Evolutionary conservation across 1,140 invertebrate genomes (phyloP), one percentile per base, ranked within the genome.

Genomic region (Calephelis virginiensis): DNA sequence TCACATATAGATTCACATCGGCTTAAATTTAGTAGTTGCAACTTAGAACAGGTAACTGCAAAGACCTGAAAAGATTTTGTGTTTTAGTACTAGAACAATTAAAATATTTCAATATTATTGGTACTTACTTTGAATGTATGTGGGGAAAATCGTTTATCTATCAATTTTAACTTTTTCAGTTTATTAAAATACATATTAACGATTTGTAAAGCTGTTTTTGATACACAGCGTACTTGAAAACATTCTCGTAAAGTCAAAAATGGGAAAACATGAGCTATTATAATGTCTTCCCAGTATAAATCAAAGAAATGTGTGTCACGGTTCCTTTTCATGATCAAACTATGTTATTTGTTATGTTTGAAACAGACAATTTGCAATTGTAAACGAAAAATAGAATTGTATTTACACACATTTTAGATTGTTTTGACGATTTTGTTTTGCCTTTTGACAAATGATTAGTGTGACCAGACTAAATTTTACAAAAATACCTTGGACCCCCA

Each of bases 241-340:
- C 92, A 91, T 61, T 94, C 93, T 28, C 88, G 85, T 4, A 93
- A 81, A 7, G 90, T 78, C 14, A 94, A 74, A 64, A 89, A 82
- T 0, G 82, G 81, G n/a, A 92, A 70, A 53, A 94, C 71, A 64
- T 91, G 85, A 0, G 92, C 83, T 14, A 93, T 89, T 43, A 93
- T 80, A 69, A 94, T 92, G 76, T 94, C 93, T 67, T 93, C 92
- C 93, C 93, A 94, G 64, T 87, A 92, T 37, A 93, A 79, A 74
- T 93, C 92, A 67, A 93, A 92, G 14, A 93, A 67, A 68, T 88
- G 86, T n/a, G 81, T 88, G 48, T 87, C 87, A 69, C 86, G 74
- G 64, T 85, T 88, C 69, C 81, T 83, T 60, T 78, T 90, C 76
- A 84, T 80, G 13, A 64, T 72, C 56, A 60, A 8, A 28, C 59